Base-by-base conservation (phyloP, 2,797 vertebrate species). In the Arrhamphus sclerolepis region DNA sequence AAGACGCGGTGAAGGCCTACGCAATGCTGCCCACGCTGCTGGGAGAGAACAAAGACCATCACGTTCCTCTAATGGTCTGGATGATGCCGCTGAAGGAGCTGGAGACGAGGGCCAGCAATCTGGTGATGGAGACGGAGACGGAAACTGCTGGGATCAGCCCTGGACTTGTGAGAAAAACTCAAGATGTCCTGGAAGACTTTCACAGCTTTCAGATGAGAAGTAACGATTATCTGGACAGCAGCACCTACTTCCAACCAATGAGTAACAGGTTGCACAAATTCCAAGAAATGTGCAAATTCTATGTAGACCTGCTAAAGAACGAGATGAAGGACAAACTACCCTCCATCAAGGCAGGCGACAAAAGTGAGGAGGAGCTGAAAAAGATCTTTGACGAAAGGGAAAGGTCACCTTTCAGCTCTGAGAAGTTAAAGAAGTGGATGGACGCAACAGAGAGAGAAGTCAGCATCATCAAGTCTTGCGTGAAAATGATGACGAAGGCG, bases 31-130 rank as follows among this genome's bases (percentile, higher is more conserved):
- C 85, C 28, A 39, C 72, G 13, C 52, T 87, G 1, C 43, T 87
- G 28, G 66, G 60, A 13, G 10, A 56, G 44, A 16, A 64, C 0
- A 51, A 44, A 19, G 18, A 83, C 22, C 60, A 74, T 0, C 7
- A 41, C 28, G 82, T 84, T 31, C 88, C 89, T 2, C 1, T 84
- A 60, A 80, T 16, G 10, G 76, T 84, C n/a, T 90, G 73, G 83
- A 24, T 92, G 31, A 80, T 70, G 40, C 88, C 90, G 0, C 34
- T 91, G 17, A 73, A 54, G 3, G 22, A 40, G 1, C 24, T 91
- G 0, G 0, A 77, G 21, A 29, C 59, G 5, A 0, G 21, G 17
- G 67, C 57, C 2, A 18, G 49, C 4, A 28, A 7, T 28, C 3
- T 4, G 26, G 14, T 70, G 64, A 46, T 82, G 40, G 52, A 16